Conservation (phyloP, 2,797 vertebrate genomes). For the Mormyrus proboscirostris region DNA sequence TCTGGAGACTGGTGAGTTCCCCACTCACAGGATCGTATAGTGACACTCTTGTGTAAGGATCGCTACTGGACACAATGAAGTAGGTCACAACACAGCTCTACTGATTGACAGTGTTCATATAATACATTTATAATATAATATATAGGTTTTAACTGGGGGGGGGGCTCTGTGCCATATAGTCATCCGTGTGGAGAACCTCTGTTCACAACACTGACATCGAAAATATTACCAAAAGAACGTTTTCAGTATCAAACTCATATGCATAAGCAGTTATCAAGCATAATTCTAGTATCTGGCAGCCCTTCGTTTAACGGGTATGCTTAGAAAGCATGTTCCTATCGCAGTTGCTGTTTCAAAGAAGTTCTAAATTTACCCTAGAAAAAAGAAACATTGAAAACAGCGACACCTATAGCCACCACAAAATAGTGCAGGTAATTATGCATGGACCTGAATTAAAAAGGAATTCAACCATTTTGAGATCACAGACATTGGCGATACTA, state of each 20-base stretch:
- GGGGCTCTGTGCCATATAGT: neutral
- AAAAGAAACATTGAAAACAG: constrained; percentile 18
- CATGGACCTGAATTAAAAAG: neutral
- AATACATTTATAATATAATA: neutral
- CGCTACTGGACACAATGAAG: constrained; percentile 59
- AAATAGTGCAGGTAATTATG: constrained; percentile 7
- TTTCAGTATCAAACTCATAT: neutral
- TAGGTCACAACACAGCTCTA: constrained; percentile 22
- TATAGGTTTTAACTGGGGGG: neutral
- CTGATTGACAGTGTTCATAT: neutral
- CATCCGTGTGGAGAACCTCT: neutral
- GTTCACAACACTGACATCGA: neutral
- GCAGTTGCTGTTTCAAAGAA: neutral
- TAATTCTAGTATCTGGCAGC: neutral
- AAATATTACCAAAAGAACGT: neutral
- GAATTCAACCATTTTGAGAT: constrained; percentile 17
- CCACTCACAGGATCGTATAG: constrained; percentile 80
- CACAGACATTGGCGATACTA: neutral
- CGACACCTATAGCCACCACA: constrained; percentile 16
- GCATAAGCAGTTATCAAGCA: neutral
- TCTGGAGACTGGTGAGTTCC: constrained; percentile 80
- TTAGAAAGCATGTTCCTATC: neutral
- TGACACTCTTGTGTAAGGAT: constrained; percentile 87
- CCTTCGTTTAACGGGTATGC: neutral
- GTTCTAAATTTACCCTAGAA: neutral